Base-by-base conservation (phyloP, 2,113 vertebrate genomes). In the Tautogolabrus adspersus region DNA sequence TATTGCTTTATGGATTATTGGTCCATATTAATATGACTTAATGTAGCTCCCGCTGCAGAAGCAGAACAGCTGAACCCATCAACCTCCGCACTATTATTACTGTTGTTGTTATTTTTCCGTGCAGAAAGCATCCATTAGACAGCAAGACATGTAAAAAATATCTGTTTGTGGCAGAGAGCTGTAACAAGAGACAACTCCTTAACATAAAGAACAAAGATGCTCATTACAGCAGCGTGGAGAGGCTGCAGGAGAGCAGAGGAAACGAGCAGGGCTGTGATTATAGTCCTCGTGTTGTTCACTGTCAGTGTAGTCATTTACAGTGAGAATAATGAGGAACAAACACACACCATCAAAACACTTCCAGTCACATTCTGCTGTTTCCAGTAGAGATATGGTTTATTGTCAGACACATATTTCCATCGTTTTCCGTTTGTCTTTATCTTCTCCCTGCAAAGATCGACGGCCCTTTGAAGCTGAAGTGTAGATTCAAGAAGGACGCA, bases 191-290 rank as follows among this genome's bases (percentile, higher is more conserved):
- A 46, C 51, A 52, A 62, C 26, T 77, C 34, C 15, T 79, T 22
- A 69, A 70, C 75, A 71, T n/a, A 16, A 46, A 70, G 77, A 88
- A 87, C 82, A 90, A 81, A 79, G 71, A 38, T 46, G 44, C 63
- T 89, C 72, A 81, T 79, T 85, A 84, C 54, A 34, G 61, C 22
- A 52, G 82, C 66, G 26, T 8, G 44, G 15, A 22, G 69, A 71
- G 40, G 56, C 67, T 49, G 73, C 11, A 34, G 67, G 30, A 30
- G 64, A 34, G 67, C 30, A 30, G 64, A 62, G 77, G 77, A 76
- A 64, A 55, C 4, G 18, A 54, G 64, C 26, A 22, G 58, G 47
- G 58, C 59, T 40, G 72, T 81, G 71, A 83, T 89, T 85, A 84
- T 12, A 37, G 47, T 23, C 10, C 59, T 63, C 47, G 23, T 63